Evolutionary conservation across 2,797 vertebrate genomes (phyloP).

Genomic region (Monodelphis domestica): DNA sequence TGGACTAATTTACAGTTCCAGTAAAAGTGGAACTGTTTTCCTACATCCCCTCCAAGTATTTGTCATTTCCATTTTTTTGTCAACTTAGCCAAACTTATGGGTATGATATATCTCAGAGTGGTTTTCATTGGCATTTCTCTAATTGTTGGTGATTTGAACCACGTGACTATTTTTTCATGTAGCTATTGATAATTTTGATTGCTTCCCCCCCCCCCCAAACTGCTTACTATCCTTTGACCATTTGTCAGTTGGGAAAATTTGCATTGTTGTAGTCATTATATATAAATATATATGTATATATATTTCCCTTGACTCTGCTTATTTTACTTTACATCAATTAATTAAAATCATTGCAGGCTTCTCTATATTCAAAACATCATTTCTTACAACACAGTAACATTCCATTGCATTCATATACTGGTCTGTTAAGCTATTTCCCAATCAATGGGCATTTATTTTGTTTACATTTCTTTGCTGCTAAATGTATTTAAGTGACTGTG

Average conservation of each 20-base stretch:
- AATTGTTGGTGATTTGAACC: neutral
- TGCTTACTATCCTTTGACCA: neutral
- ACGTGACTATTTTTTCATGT: too few species aligned
- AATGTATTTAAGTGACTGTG: too few species aligned
- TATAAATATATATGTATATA: too few species aligned
- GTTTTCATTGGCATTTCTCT: neutral
- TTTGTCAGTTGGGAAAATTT: neutral
- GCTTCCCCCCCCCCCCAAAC: neutral
- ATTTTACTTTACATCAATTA: too few species aligned
- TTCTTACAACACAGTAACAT: too few species aligned
- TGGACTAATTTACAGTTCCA: neutral
- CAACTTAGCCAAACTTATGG: neutral
- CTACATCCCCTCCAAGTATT: neutral
- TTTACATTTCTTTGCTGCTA: too few species aligned
- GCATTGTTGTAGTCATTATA: neutral
- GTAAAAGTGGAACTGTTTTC: neutral
- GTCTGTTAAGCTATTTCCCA: too few species aligned
- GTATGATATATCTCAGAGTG: neutral
- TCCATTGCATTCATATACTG: too few species aligned
- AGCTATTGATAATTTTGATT: neutral
- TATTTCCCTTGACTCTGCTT: too few species aligned
- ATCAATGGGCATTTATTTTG: too few species aligned
- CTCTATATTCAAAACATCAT: too few species aligned
- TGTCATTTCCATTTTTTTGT: neutral
- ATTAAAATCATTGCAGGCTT: too few species aligned